phyloP scores from a whole-genome alignment of 2,797 vertebrate genomes.

The Lagocephalus sceleratus region DNA sequence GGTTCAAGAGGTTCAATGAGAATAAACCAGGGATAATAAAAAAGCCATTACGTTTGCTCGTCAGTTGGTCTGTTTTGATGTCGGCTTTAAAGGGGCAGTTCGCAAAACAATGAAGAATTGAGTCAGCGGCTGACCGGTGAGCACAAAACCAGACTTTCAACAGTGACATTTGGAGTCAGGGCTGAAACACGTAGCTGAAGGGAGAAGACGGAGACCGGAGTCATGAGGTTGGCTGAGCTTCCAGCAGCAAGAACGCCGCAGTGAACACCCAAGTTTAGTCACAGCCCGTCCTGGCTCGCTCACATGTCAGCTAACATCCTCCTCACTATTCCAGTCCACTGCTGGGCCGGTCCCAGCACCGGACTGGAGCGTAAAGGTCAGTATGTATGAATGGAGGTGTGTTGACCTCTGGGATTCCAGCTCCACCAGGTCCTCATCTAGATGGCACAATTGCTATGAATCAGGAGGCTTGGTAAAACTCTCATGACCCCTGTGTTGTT shows the following conservation, averaged over 20 bases:
- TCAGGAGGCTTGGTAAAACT: not conserved
- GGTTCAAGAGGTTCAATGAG: no score
- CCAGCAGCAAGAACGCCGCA: conserved; percentile 54
- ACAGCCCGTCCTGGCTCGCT: conserved; percentile 45
- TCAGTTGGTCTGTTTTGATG: not conserved
- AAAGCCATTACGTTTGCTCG: no score
- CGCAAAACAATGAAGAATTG: no score
- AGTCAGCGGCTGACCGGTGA: no score
- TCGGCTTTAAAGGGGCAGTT: no score
- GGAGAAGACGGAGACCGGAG: conserved; percentile 17
- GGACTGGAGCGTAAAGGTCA: conserved; percentile 1
- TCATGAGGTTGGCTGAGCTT: conserved; percentile 52
- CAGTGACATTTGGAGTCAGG: conserved; percentile 8
- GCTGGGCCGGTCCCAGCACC: conserved; percentile 34
- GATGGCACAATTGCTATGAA: conserved; percentile 1
- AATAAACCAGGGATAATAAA: no score
- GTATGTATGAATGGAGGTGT: no score
- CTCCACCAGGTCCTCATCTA: not conserved
- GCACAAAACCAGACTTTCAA: not conserved
- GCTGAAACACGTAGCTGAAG: conserved; percentile 11
- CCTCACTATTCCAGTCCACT: conserved; percentile 53
- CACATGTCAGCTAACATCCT: conserved; percentile 62
- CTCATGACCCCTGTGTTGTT: no score
- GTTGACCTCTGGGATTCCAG: not conserved
- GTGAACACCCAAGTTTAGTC: conserved; percentile 52